These are phyloP conservation scores for Gephyroberyx darwinii DNA, from an alignment of 2,797 vertebrate genomes.

Conservation along the genomic window DNA sequence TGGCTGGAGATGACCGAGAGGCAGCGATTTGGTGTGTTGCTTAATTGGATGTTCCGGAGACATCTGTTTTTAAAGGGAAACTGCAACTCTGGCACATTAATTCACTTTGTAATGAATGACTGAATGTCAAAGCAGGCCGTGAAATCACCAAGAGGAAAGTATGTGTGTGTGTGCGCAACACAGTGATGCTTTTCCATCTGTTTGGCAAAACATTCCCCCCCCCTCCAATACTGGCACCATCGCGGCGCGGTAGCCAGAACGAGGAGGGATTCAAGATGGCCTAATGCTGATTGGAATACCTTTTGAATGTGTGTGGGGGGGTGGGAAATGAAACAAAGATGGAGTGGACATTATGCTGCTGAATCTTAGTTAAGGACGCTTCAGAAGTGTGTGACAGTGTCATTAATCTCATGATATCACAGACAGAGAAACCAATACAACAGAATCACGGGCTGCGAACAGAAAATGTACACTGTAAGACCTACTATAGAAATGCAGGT, in stretches of 20 bases:
- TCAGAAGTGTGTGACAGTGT: constrained; percentile 77
- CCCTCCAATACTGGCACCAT: constrained; percentile 68
- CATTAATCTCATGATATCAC: constrained; percentile 79
- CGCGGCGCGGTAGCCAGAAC: constrained; percentile 67
- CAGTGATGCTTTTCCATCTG: constrained; percentile 82
- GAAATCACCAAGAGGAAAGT: constrained; percentile 75
- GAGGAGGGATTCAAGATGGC: constrained; percentile 80
- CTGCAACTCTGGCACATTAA: constrained; percentile 80
- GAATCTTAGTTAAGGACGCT: constrained; percentile 81
- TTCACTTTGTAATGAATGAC: constrained; percentile 80
- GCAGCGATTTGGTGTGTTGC: constrained; percentile 71
- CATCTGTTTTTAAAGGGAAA: constrained; percentile 82
- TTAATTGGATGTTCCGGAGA: constrained; percentile 78
- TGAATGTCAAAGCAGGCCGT: constrained; percentile 76
- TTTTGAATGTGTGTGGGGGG: constrained; percentile 53
- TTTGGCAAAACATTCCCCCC: constrained; percentile 74
- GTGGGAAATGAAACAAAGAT: constrained; percentile 75
- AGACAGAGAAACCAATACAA: constrained; percentile 75
- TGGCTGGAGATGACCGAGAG: constrained; percentile 64
- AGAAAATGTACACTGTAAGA: constrained; percentile 44
- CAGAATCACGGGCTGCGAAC: constrained; percentile 61
- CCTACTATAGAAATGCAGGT: background rate
- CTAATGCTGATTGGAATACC: constrained; percentile 79
- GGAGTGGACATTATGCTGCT: constrained; percentile 80
- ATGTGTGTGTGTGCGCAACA: constrained; percentile 72